These are phyloP conservation scores for Neolamprologus toae DNA, from an alignment of 2,113 vertebrate species.

Conservation along the genomic window DNA sequence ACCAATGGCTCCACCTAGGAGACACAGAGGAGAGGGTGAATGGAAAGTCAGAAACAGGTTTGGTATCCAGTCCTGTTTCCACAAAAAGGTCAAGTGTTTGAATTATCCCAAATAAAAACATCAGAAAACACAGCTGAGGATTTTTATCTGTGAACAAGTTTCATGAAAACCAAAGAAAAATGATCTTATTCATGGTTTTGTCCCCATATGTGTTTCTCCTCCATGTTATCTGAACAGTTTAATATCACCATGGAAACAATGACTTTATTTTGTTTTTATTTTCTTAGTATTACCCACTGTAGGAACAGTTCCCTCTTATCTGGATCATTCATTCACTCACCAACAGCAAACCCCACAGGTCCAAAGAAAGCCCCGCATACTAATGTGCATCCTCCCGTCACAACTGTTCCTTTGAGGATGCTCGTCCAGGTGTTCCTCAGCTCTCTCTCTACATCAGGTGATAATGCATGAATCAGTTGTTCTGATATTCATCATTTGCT, in stretches of 20 bases:
- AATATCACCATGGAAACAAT: neutral
- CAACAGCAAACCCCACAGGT: neutral
- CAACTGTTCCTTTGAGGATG: neutral
- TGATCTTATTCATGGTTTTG: neutral
- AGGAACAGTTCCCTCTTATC: neutral
- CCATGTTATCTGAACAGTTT: neutral
- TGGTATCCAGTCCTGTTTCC: neutral
- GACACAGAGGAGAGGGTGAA: neutral
- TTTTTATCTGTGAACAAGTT: neutral
- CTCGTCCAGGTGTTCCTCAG: rapidly evolving
- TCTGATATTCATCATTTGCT: neutral
- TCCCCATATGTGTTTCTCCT: neutral
- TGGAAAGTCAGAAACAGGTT: neutral
- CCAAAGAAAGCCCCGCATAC: neutral
- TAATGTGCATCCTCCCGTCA: neutral
- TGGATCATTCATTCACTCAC: neutral
- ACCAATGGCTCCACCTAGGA: neutral
- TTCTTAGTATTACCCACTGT: neutral
- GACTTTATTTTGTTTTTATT: neutral
- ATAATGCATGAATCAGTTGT: neutral
- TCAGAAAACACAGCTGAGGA: neutral
- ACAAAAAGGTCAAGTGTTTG: neutral
- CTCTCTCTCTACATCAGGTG: neutral
- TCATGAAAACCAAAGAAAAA: neutral
- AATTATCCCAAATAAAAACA: neutral